Evolutionary conservation across 53 echinoderm and acorn worm species (phyloP).

Genomic region (Temnopleurus reevesii): DNA sequence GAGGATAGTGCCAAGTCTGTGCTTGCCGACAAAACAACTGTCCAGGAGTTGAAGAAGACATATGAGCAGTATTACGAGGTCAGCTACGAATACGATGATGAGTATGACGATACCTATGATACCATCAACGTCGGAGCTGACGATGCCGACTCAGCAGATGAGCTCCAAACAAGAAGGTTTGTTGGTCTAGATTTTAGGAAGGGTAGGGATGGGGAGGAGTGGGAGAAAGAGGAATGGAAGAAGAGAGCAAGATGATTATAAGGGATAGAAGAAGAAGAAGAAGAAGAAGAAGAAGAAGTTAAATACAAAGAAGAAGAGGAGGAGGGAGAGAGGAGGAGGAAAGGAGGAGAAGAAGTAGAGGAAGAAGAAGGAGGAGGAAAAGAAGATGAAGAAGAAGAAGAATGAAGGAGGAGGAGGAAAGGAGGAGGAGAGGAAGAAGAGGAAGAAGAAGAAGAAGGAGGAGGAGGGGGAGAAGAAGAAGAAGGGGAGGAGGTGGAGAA

Average conservation of each 20-base stretch:
- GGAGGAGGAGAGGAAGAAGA: neutral
- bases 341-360: neutral
- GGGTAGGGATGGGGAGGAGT: too few relatives aligned
- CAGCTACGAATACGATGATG: constrained; percentile 89
- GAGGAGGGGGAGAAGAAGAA: neutral
- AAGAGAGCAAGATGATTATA: neutral
- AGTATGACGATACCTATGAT: constrained; percentile 98
- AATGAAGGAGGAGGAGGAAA: neutral
- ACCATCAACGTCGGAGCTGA: constrained; percentile 85
- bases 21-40: constrained; percentile 64
- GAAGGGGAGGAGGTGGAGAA: neutral
- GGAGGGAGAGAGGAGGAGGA: neutral
- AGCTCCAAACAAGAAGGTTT: constrained; percentile 83
- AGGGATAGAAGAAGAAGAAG: neutral
- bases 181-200: too few relatives aligned
- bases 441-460: neutral
- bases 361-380: too few relatives aligned
- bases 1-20: constrained; percentile 37
- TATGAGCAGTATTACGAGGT: constrained; percentile 75
- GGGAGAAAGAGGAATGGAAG: neutral
- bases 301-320: neutral
- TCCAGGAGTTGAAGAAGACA: constrained; percentile 62
- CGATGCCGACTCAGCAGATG: constrained; percentile 90
- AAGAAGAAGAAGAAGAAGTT: neutral
- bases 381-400: too few relatives aligned